A percentile compares a stretch with the other conserved stretches of the same genome.
Evolutionary conservation across 2,113 vertebrate genomes (phyloP).

Genomic region (Tonatia bakeri): DNA sequence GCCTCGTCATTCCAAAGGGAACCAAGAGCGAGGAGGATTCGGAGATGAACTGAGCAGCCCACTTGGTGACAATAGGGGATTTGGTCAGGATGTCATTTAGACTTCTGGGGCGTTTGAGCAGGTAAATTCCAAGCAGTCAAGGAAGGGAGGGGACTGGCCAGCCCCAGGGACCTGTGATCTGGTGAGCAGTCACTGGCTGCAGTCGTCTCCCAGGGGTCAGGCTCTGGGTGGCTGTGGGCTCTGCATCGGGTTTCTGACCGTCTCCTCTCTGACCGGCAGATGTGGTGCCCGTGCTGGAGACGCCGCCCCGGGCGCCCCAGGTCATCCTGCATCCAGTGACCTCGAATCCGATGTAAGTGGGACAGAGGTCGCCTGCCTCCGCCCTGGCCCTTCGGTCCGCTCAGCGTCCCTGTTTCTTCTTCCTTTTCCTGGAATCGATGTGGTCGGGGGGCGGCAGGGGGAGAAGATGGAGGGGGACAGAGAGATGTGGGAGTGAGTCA

Average conservation of each 20-base stretch:
- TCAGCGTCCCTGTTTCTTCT: neutral
- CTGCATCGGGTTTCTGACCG: neutral
- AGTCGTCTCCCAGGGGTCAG: rapidly evolving
- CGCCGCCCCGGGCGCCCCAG: slow-evolving; percentile 91
- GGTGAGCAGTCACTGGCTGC: too few species aligned
- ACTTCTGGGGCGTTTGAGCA: neutral
- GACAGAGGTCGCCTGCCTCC: neutral
- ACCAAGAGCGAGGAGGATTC: neutral
- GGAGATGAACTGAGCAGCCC: neutral
- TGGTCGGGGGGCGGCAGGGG: rapidly evolving
- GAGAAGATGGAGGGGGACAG: neutral
- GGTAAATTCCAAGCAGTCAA: neutral
- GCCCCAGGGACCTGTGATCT: neutral
- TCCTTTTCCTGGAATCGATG: neutral
- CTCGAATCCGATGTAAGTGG: slow-evolving; percentile 92
- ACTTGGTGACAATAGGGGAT: rapidly evolving
- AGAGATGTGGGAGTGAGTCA: neutral
- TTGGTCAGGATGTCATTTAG: neutral
- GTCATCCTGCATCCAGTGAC: slow-evolving; percentile 96
- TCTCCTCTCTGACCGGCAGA: slow-evolving; percentile 80
- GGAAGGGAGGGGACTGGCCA: neutral
- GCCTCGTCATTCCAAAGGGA: neutral
- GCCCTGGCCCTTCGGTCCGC: neutral
- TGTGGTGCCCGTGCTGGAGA: slow-evolving; percentile 93
- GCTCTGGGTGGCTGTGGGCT: neutral